Base-by-base conservation (phyloP, 2,797 vertebrate genomes). In the Sebastes taczanowskii region DNA sequence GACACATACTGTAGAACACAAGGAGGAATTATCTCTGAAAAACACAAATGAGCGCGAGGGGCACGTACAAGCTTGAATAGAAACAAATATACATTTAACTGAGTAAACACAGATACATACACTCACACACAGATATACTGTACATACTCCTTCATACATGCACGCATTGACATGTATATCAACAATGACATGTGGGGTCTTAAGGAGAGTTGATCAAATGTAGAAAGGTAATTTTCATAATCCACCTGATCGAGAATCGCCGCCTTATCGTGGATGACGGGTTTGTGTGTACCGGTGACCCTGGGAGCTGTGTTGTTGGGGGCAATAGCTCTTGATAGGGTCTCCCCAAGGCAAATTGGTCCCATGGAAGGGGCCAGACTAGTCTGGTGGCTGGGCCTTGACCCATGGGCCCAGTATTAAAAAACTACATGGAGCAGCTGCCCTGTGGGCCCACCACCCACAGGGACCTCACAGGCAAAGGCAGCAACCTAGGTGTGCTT, bases 161-260 rank as follows among this genome's bases (percentile, higher is more conserved):
- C 23, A 9, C 3, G 3, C 16, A 25, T 22, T 55, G 18, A 75
- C 30, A 59, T 25, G 20, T 53, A 58, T 65, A 11, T 20, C 25
- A 69, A 69, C 56, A 71, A 27, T 38, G 16, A 73, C 56, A 75
- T 22, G 20, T 55, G 55, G 14, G 69, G 77, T 87, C 78, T 80
- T 56, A 7, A 7, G 46, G 32, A 77, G 13, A 55, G 67, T 22
- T 42, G 29, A 71, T 71, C 27, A 61, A 72, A 79, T 64, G 32
- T 69, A 56, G 49, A 64, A 62, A 74, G 74, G 29, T 71, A 2
- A 59, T 74, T 78, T 84, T 77, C 46, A 76, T 67, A 64, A 78
- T 80, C 38, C 13, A 25, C 38, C 55, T 52, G 22, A 65, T 23
- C 7, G 22, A 42, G 42, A 63, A 77, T 30, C 25, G 29, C 18